Base-by-base conservation (phyloP, 2,113 vertebrate genomes). In the Oncorhynchus gorbuscha region DNA sequence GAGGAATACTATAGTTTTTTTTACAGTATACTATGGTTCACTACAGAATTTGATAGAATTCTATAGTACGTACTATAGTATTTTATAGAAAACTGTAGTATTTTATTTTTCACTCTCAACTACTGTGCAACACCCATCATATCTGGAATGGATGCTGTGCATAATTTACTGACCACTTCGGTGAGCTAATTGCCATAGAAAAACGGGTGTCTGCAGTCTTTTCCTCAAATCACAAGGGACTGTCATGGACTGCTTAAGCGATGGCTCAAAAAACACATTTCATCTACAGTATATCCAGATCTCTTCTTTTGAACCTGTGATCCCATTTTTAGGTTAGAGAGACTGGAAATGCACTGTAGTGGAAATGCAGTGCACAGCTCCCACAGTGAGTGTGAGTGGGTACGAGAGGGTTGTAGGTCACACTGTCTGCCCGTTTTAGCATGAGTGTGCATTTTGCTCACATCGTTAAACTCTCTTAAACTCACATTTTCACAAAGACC, bases 401-500 rank as follows among this genome's bases (percentile, higher is more conserved):
- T 30, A 67, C 4, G 13, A 30, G 28, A 67, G 65, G 26, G 65
- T 67, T 67, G 14, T 67, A 67, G 65, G 65, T 69, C 67, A 69
- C 28, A 30, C 67, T 35, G 65, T 67, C 65, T 65, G 61, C 24
- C 14, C 5, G 32, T 69, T 32, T 69, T 69, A 35, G 30, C 16
- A 35, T n/a, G 39, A 45, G 9, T 39, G 65, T 30, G 26, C 65
- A 26, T 67, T 22, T 30, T 30, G 65, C 22, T 67, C 65, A 55
- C 51, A 55, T 55, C 26, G 24, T 65, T 65, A 22, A 65, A 26
- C 22, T 67, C 65, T 45, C 14, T 35, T 69, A 69, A 32, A 28
- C 55, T 61, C 71, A 35, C 22, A 61, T 16, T 51, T 58, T n/a
- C 24, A 75, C 78, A 79, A 79, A 59, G 59, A 75, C 24, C 18